These are phyloP conservation scores for Netelia inedita DNA, from an alignment of 2,888 invertebrate species.

Conservation along the genomic window DNA sequence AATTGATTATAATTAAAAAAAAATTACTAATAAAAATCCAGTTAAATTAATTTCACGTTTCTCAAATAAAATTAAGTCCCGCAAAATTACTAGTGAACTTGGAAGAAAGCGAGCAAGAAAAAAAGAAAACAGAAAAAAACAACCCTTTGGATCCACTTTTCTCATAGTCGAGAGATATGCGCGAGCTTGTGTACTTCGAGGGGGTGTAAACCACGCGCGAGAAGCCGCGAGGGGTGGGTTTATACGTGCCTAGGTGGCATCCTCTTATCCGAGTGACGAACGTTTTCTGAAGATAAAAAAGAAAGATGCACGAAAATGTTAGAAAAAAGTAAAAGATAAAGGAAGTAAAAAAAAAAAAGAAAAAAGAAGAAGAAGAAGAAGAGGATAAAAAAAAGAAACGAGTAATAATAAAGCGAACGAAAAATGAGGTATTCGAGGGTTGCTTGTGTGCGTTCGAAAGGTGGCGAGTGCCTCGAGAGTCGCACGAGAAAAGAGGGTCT, in stretches of 20 bases:
- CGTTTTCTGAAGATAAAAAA: slow-evolving; percentile 48
- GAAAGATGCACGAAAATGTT: neutral
- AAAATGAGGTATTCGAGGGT: neutral
- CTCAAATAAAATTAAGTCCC: no score
- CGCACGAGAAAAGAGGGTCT: neutral
- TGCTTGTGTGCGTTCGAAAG: neutral
- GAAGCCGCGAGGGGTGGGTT: slow-evolving; percentile 33
- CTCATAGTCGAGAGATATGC: slow-evolving; percentile 17
- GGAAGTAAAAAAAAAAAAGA: neutral
- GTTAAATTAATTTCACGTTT: no score
- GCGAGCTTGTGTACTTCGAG: slow-evolving; percentile 35
- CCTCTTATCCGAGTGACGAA: slow-evolving; percentile 43
- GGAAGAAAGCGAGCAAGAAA: neutral
- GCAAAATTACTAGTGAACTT: slow-evolving; percentile 9
- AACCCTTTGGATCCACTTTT: slow-evolving; percentile 19
- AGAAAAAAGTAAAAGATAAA: neutral
- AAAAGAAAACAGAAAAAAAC: neutral
- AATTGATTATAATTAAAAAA: no score
- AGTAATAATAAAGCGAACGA: slow-evolving; percentile 1
- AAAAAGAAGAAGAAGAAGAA: slow-evolving; percentile 3
- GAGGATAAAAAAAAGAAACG: neutral
- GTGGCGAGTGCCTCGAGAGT: neutral
- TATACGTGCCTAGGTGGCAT: slow-evolving; percentile 67
- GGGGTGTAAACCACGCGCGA: neutral
- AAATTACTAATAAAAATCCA: no score